Evolutionary conservation across 1,140 invertebrate species (phyloP).

Genomic region (Bombus breviceps): DNA sequence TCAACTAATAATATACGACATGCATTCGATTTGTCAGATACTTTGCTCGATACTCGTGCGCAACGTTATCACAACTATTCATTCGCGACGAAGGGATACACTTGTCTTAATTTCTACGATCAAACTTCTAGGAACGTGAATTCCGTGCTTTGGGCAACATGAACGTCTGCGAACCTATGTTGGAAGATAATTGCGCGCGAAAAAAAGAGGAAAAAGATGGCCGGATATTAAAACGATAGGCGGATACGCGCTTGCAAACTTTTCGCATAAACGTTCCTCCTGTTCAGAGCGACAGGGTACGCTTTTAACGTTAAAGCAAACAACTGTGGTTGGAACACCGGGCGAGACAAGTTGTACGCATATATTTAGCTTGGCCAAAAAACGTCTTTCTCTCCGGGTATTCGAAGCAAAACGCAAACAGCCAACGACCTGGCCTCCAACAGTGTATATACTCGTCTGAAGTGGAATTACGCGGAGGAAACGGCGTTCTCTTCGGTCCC

Average conservation of each 20-base stretch:
- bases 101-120: not conserved
- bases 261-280: not conserved
- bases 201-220: too few species aligned
- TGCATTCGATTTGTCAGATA: not conserved
- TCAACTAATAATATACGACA: not conserved
- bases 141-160: not conserved
- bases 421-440: not conserved
- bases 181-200: not conserved
- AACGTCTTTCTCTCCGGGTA: not conserved
- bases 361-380: constrained; percentile 26
- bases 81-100: not conserved
- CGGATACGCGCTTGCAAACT: not conserved
- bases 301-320: constrained; percentile 19
- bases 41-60: not conserved
- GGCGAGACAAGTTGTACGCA: constrained; percentile 10
- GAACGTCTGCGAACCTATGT: not conserved
- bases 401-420: constrained; percentile 32
- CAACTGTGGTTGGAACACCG: not conserved
- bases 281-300: not conserved
- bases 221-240: not conserved
- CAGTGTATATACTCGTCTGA: not conserved
- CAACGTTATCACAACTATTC: not conserved
- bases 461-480: not conserved
- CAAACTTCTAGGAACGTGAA: not conserved
- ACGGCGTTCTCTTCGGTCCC: too few species aligned